Evolutionary conservation across 1,140 invertebrate genomes (phyloP), one percentile per base, ranked within the genome.

Genomic region (Drosophila ficusphila): DNA sequence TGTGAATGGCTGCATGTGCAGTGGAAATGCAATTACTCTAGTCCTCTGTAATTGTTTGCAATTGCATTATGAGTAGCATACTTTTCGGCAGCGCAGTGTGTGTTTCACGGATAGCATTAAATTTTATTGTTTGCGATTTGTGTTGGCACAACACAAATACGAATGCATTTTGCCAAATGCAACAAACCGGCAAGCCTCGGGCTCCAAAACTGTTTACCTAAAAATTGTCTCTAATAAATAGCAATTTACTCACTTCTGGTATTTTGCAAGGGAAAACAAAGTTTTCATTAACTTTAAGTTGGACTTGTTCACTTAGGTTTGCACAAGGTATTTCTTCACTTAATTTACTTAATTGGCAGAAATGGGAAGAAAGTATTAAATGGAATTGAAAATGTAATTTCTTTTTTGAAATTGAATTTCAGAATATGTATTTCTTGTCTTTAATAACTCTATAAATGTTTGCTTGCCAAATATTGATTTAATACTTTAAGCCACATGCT

Each of bases 51-150:
- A 86, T 88, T 86, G 69, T 74, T 74, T 61, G 58, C 64, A 77
- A 82, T 86, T 77, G 54, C 82, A 86, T 77, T 81, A 88, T 86
- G 77, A 70, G 54, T 38, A 61, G 68, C 60, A 77, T 68, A 81
- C 75, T 86, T 81, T 60, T 54, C 31, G 56, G 46, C 29, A 46
- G 41, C 56, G 36, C 44, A 23, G 9, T 36, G 31, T 31, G 23
- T 23, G 19, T 14, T 18, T 31, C 60, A 46, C 36, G 56, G 23
- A n/a, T 47, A 21, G 29, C 56, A 61, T 64, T 34, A 19, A 61
- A 47, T 23, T 47, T 64, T 36, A 65, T 64, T 62, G 60, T 67
- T 65, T 34, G 60, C 39, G 7, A 36, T 62, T 47, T 62, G 38
- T n/a, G 61, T 19, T 67, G 5, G 25, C 21, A 36, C n/a, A 64